Conservation (phyloP, 2,888 invertebrate species). For the Mantis religiosa region DNA sequence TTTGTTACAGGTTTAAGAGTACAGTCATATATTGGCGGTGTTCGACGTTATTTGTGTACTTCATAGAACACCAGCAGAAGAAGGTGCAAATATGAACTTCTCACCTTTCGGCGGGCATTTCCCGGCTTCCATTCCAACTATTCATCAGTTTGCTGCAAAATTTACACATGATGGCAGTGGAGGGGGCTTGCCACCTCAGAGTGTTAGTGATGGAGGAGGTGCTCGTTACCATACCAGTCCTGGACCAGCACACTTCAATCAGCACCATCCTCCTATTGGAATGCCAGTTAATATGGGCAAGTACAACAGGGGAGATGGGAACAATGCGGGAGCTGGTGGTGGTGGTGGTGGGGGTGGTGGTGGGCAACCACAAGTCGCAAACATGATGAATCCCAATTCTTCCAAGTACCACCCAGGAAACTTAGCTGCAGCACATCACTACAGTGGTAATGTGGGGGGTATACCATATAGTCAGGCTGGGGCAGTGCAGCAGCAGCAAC, state of each 20-base stretch:
- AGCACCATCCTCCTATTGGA: constrained; percentile 50
- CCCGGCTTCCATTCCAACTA: constrained; percentile 70
- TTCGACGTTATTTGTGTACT: not conserved
- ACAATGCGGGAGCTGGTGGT: constrained; percentile 15
- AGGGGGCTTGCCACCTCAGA: constrained; percentile 32
- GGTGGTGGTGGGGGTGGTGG: not conserved
- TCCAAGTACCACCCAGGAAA: constrained; percentile 32
- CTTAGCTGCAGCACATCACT: constrained; percentile 24
- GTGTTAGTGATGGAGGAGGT: constrained; percentile 30
- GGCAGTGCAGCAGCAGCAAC: constrained; percentile 33
- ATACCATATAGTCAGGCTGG: constrained; percentile 32
- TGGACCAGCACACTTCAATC: constrained; percentile 49
- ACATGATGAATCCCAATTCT: constrained; percentile 32
- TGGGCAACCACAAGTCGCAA: constrained; percentile 24
- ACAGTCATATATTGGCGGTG: not conserved
- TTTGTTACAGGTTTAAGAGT: constrained; percentile 10
- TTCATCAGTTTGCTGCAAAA: constrained; percentile 80
- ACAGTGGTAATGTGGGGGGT: constrained; percentile 29
- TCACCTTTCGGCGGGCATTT: constrained; percentile 79
- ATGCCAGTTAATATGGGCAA: constrained; percentile 57
- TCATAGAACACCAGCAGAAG: not conserved
- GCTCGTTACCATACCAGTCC: constrained; percentile 33
- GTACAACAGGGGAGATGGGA: constrained; percentile 52
- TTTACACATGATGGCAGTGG: constrained; percentile 46
- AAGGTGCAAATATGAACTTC: constrained; percentile 65